Evolutionary conservation across 2,797 vertebrate species (phyloP).

Genomic region (Sebastes vulpes): DNA sequence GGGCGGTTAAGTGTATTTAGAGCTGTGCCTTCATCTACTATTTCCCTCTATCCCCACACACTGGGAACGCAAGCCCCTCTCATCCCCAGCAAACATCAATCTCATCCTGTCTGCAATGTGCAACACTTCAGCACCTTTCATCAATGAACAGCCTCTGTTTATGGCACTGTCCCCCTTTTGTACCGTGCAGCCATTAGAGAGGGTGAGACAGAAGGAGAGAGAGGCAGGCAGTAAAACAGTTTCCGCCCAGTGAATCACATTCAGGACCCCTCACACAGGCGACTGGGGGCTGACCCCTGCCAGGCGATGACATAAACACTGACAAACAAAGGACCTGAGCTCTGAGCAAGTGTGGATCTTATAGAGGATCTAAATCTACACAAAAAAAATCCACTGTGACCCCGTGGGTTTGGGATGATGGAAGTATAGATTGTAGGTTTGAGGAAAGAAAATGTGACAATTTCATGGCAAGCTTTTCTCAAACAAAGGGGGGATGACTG

Average conservation of each 20-base stretch:
- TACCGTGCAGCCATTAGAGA: slow-evolving; percentile 64
- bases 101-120: slow-evolving; percentile 49
- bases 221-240: slow-evolving; percentile 81
- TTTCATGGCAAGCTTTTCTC: slow-evolving; percentile 11
- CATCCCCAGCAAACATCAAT: slow-evolving; percentile 65
- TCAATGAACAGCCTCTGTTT: slow-evolving; percentile 71
- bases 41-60: slow-evolving; percentile 24
- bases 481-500: slow-evolving; percentile 15
- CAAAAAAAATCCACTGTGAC: slow-evolving; percentile 15
- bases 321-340: slow-evolving; percentile 76
- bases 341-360: slow-evolving; percentile 57
- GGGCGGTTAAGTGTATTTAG: slow-evolving; percentile 13
- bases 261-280: slow-evolving; percentile 73
- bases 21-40: slow-evolving; percentile 3
- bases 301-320: slow-evolving; percentile 82
- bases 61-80: slow-evolving; percentile 42
- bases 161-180: slow-evolving; percentile 77
- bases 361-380: slow-evolving; percentile 32
- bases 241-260: slow-evolving; percentile 86
- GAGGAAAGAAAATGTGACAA: not conserved
- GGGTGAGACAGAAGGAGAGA: slow-evolving; percentile 70
- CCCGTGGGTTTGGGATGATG: slow-evolving; percentile 4
- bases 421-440: not conserved
- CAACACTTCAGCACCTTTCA: slow-evolving; percentile 72
- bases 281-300: slow-evolving; percentile 80